These are phyloP conservation scores for Paramuricea clavata DNA, from an alignment of 92 coral and sea anemone genomes.

Conservation along the genomic window DNA sequence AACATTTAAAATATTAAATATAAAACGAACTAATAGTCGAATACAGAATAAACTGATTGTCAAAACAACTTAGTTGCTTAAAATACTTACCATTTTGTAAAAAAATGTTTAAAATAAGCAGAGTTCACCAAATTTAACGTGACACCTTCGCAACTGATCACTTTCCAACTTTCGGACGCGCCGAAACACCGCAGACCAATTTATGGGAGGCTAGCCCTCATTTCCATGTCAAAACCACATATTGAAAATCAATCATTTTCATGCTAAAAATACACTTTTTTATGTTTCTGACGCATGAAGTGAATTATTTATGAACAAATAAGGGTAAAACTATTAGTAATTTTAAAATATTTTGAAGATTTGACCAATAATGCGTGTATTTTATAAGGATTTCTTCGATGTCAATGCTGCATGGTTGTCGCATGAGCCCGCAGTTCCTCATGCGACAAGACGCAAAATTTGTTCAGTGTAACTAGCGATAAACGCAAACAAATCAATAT, in stretches of 20 bases:
- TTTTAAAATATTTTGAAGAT: neutral
- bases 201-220: neutral
- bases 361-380: neutral
- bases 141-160: neutral
- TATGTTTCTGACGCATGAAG: neutral
- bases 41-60: neutral
- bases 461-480: neutral
- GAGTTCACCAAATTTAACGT: neutral
- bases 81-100: neutral
- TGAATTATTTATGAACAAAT: neutral
- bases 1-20: no score
- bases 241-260: neutral
- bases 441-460: neutral
- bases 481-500: neutral
- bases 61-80: neutral
- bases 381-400: neutral
- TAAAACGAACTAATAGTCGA: neutral
- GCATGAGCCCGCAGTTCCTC: conserved; percentile 35
- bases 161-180: neutral
- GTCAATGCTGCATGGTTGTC: conserved; percentile 22
- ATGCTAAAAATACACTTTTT: neutral
- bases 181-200: conserved; percentile 25
- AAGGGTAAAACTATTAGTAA: neutral
- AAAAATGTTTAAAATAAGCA: neutral
- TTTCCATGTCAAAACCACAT: conserved; percentile 4